Evolutionary conservation across 2,888 invertebrate genomes (phyloP), one percentile per base, ranked within the genome.

Genomic region (Xylota sylvarum): DNA sequence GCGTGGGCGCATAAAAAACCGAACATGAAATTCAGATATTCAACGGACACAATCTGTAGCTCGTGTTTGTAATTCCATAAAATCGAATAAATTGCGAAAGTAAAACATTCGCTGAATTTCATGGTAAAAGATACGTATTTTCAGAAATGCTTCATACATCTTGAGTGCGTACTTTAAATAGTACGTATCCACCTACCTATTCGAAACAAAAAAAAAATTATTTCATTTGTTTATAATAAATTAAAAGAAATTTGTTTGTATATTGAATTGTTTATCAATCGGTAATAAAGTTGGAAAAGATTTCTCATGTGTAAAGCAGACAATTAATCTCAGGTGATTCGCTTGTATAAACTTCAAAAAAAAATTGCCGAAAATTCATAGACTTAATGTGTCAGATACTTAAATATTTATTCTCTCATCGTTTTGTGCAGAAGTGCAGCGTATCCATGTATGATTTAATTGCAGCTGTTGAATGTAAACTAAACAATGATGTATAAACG

Each of bases 211-310:
- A n/a, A 69, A 56, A 4, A 46, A 52, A 64, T 73, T 48, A 64
- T 46, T 23, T n/a, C 32, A 43, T 73, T 52, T 84, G 83, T 84
- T 79, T 79, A 74, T 73, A 79, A 84, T 84, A 84, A 84, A 84
- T 84, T 73, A 67, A 35, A 46, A 30, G 60, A 67, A 83, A 79
- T 83, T 79, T 83, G 79, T 79, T 78, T 83, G 78, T 48, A 55
- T 40, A 67, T 65, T 37, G 19, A 79, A 67, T 62, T 83, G 83
- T 79, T 83, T 83, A 79, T 84, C 52, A 73, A 79, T 79, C 79
- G 67, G 73, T 48, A 67, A 79, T 84, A 84, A 84, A 84, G 67
- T 79, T 67, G 30, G 56, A 40, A 79, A 50, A 55, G 35, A 32
- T 79, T 82, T 70, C 17, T 48, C 9, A 35, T 77, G 58, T 58